These are phyloP conservation scores for Saimiri boliviensis DNA, from an alignment of 2,113 vertebrate genomes.

Conservation along the genomic window DNA sequence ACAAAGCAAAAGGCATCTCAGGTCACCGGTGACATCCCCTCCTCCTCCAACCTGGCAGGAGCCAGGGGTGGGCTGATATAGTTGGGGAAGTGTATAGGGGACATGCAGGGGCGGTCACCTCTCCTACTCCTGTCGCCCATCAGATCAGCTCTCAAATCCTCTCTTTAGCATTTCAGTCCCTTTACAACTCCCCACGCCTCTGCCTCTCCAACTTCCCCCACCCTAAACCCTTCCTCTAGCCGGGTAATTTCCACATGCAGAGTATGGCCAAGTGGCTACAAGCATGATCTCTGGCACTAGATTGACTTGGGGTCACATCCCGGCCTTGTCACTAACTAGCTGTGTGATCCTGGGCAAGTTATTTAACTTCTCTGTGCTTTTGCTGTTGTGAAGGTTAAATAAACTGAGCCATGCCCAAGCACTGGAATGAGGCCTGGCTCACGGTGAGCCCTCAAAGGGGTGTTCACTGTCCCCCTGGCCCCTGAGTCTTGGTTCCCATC, in stretches of 20 bases:
- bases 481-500: background rate
- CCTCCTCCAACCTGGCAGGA: background rate
- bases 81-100: background rate
- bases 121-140: background rate
- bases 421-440: background rate
- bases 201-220: background rate
- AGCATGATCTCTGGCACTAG: background rate
- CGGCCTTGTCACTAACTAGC: background rate
- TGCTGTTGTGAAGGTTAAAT: background rate
- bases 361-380: background rate
- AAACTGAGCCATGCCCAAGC: background rate
- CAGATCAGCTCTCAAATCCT: background rate
- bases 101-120: background rate
- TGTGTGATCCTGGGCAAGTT: background rate
- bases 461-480: background rate
- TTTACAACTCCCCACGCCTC: background rate
- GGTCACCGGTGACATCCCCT: background rate
- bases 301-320: conserved; percentile 30
- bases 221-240: background rate
- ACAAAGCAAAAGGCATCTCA: background rate
- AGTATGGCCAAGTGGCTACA: background rate
- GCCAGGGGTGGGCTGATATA: background rate
- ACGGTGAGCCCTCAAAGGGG: background rate
- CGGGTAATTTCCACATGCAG: background rate
- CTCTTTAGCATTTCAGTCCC: background rate